Percentiles rank a stretch among this genome's conserved stretches.
Evolutionary conservation across 2,113 vertebrate species (phyloP).

Genomic region (Laterallus jamaicensis): DNA sequence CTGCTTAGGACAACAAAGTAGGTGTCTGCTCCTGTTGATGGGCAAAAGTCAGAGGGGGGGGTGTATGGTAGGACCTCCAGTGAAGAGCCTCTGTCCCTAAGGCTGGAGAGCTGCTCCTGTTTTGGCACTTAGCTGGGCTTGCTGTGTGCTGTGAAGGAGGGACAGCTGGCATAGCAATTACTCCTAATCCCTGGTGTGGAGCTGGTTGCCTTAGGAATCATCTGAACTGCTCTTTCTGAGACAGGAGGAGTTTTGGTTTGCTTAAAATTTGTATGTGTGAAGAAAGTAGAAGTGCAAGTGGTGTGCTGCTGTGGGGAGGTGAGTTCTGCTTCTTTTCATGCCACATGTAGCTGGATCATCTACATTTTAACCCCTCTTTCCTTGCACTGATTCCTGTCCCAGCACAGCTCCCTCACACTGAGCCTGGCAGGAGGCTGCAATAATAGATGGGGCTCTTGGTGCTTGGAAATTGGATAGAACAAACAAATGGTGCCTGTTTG

Average conservation of each 20-base stretch:
- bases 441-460: neutral
- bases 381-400: fast-evolving
- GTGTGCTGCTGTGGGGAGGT: neutral
- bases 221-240: neutral
- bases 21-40: neutral
- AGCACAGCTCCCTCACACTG: neutral
- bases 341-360: neutral
- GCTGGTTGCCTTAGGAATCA: neutral
- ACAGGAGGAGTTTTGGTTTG: fast-evolving
- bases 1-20: neutral
- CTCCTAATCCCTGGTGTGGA: neutral
- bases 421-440: neutral
- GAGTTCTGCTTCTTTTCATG: neutral
- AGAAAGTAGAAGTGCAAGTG: neutral
- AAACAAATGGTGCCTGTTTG: neutral
- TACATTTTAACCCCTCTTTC: neutral
- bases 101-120: neutral
- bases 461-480: neutral
- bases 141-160: neutral
- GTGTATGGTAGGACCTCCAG: neutral
- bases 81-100: neutral
- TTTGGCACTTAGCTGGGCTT: neutral
- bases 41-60: neutral
- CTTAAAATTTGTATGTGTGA: neutral
- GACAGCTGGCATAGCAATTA: neutral